phyloP scores from a whole-genome alignment of 2,113 vertebrate genomes.

The Chloebia gouldiae region DNA sequence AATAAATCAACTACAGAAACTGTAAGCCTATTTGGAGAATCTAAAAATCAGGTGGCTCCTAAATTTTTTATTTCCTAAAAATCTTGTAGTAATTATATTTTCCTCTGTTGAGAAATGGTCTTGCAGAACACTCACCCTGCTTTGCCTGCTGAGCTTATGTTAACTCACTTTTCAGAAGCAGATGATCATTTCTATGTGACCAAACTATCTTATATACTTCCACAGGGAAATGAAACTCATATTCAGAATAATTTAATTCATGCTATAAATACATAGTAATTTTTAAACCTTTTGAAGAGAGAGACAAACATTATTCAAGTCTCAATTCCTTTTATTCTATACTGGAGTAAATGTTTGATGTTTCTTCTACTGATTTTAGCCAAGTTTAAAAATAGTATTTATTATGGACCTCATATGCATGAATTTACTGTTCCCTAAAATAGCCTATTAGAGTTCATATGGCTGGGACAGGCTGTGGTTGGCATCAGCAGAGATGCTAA shows the following conservation, averaged over 20 bases:
- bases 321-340: not conserved
- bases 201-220: not conserved
- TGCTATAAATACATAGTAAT: not conserved
- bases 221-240: not conserved
- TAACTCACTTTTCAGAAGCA: not conserved
- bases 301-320: not conserved
- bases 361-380: not conserved
- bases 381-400: not conserved
- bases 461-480: not conserved
- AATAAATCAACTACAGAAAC: not conserved
- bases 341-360: not conserved
- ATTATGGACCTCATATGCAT: not conserved
- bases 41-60: not conserved
- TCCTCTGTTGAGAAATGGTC: not conserved
- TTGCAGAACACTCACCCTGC: not conserved
- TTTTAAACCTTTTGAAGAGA: not conserved
- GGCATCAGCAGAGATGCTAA: not conserved
- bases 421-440: not conserved
- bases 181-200: not conserved
- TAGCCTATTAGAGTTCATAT: not conserved
- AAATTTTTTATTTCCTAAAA: not conserved
- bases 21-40: not conserved
- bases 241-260: not conserved
- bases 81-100: not conserved
- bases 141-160: not conserved